Conservation (phyloP, 2,797 vertebrate species). For the Neoniphon sammara region DNA sequence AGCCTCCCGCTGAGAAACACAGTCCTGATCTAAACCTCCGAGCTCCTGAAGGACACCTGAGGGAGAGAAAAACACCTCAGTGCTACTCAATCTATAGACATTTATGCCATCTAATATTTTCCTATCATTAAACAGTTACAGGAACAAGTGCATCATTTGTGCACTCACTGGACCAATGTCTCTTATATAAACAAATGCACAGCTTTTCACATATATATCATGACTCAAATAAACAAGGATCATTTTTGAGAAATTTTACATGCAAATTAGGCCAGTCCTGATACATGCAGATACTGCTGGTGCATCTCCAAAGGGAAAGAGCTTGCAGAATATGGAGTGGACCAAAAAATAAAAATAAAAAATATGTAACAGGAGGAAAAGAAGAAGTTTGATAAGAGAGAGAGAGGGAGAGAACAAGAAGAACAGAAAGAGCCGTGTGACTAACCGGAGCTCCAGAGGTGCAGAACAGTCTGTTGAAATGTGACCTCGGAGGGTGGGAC, state of each 20-base stretch:
- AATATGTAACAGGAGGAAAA: neutral
- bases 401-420: neutral
- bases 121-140: too few species aligned
- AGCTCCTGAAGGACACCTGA: slow-evolving; percentile 93
- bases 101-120: too few species aligned
- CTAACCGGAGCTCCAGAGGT: slow-evolving; percentile 94
- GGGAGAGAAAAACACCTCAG: slow-evolving; percentile 34
- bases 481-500: slow-evolving; percentile 96
- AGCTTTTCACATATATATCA: too few species aligned
- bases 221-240: too few species aligned
- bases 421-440: neutral
- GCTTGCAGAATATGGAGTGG: neutral
- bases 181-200: too few species aligned
- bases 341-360: neutral
- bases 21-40: slow-evolving; percentile 89
- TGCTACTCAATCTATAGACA: too few species aligned
- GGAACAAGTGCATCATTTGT: too few species aligned
- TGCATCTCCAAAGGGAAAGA: too few species aligned
- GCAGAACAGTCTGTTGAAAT: slow-evolving; percentile 93
- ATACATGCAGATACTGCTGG: too few species aligned
- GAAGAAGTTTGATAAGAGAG: neutral
- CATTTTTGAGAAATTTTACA: too few species aligned
- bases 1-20: slow-evolving; percentile 84
- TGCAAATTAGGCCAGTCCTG: too few species aligned
- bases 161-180: too few species aligned